Conservation (phyloP, 2,797 vertebrate species). For the Phrynocephalus vlangalii region DNA sequence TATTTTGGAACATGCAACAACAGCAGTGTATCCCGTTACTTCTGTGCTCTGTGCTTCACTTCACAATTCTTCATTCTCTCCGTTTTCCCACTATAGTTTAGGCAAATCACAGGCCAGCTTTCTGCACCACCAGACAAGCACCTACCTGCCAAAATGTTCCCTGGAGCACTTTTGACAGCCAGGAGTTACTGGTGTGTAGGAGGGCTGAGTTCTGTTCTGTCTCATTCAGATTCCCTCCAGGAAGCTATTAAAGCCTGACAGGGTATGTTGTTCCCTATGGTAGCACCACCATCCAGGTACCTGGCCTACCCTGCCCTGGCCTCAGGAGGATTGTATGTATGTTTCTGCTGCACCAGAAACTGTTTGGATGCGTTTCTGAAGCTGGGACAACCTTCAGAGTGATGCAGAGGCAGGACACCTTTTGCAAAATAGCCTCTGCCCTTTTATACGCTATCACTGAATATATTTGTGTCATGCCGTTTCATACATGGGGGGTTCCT, state of each 20-base stretch:
- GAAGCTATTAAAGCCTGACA: slow-evolving; percentile 3
- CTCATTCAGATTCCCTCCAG: background rate
- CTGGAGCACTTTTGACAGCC: background rate
- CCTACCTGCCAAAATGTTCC: slow-evolving; percentile 2
- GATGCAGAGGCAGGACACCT: no score
- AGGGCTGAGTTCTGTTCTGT: accelerated
- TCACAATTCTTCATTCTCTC: background rate
- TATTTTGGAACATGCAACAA: background rate
- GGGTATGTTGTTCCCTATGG: background rate
- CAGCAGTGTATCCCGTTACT: background rate
- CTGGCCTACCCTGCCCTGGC: background rate
- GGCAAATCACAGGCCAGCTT: background rate
- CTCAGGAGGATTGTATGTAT: background rate
- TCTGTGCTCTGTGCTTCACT: background rate
- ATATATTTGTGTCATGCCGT: no score
- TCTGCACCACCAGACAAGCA: background rate
- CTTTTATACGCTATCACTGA: no score
- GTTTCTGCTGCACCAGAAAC: background rate
- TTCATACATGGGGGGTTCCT: no score
- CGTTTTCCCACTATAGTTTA: background rate
- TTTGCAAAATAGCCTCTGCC: no score
- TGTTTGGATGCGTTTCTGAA: background rate
- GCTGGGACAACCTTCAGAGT: no score
- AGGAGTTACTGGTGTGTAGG: slow-evolving; percentile 29
- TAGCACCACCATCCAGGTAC: background rate